Base-by-base conservation (phyloP, 2,797 vertebrate species). In the Cossypha heuglini region DNA sequence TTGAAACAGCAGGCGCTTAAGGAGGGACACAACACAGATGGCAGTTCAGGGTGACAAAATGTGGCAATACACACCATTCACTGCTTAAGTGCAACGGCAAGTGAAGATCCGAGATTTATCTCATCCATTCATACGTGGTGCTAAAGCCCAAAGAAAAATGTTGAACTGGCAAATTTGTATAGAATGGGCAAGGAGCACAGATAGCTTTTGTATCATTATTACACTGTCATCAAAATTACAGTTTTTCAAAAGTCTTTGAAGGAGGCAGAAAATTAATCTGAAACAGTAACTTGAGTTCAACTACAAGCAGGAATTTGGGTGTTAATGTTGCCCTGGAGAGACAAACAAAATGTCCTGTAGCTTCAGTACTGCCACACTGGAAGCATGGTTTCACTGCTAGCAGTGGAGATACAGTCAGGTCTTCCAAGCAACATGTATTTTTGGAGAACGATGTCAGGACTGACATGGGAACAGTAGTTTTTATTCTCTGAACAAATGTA, bases 21-120 rank as follows among this genome's bases (percentile, higher is more conserved):
- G 71, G 54, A 58, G 13, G 62, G 68, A 58, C 73, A 77, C 49
- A 64, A 73, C 86, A 58, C 73, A 95, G 73, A 93, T 74, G 77
- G 80, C 7, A 79, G 37, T 52, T 89, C 71, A 89, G 68, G 37
- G 84, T 52, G 86, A 89, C 63, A 93, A 62, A 76, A 67, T 10
- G 40, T 22, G 63, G 49, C 63, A 81, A 75, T 17, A 59, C 18
- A 72, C 88, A 90, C 46, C 73, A 84, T 38, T 82, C 77, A 38
- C 67, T 86, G 33, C 63, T 48, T 9, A 51, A 79, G 35, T 20
- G 33, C 46, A 67, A 78, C 3, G 7, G 67, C 62, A 86, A 84
- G 51, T 2, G 11, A 84, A 74, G 37, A 86, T 22, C 62, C 0
- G 3, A 59, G 31, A 75, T 54, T 66, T 35, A 29, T 33, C 57